These are phyloP conservation scores for Ichneumoninae sp. DNA, from an alignment of 2,888 invertebrate genomes.

Conservation along the genomic window DNA sequence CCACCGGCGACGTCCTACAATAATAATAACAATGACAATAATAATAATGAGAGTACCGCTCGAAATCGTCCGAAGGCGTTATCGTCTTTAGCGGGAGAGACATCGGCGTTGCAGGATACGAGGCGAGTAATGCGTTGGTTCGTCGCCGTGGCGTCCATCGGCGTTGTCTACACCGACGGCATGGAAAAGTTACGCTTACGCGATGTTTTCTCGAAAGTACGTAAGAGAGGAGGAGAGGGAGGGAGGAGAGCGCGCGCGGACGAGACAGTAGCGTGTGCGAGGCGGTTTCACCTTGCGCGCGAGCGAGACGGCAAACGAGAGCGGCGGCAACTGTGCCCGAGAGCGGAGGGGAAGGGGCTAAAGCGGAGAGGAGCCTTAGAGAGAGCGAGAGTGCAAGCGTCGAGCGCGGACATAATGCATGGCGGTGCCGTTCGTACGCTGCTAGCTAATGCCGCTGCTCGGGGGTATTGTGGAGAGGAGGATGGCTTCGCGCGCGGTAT, in stretches of 20 bases:
- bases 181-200: constrained; percentile 70
- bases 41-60: constrained; percentile 24
- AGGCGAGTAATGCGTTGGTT: constrained; percentile 29
- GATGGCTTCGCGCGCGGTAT: constrained; percentile 64
- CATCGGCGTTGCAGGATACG: not conserved
- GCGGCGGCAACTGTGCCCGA: constrained; percentile 6
- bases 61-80: constrained; percentile 27
- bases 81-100: constrained; percentile 6
- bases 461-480: constrained; percentile 26
- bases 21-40: constrained; percentile 26
- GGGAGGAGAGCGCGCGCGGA: constrained; percentile 62
- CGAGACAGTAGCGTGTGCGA: constrained; percentile 26
- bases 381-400: constrained; percentile 65
- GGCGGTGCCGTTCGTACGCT: constrained; percentile 70
- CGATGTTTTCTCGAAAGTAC: constrained; percentile 82
- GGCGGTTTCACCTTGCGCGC: constrained; percentile 40
- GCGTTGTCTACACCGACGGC: constrained; percentile 33
- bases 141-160: constrained; percentile 27
- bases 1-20: constrained; percentile 42
- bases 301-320: constrained; percentile 35
- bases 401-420: constrained; percentile 74
- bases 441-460: constrained; percentile 26
- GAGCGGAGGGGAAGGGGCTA: constrained; percentile 42
- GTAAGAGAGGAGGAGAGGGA: constrained; percentile 69
- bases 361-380: constrained; percentile 32